Evolutionary conservation across 1,140 invertebrate genomes (phyloP), one percentile per base, ranked within the genome.

Genomic region (Brachionus plicatilis): DNA sequence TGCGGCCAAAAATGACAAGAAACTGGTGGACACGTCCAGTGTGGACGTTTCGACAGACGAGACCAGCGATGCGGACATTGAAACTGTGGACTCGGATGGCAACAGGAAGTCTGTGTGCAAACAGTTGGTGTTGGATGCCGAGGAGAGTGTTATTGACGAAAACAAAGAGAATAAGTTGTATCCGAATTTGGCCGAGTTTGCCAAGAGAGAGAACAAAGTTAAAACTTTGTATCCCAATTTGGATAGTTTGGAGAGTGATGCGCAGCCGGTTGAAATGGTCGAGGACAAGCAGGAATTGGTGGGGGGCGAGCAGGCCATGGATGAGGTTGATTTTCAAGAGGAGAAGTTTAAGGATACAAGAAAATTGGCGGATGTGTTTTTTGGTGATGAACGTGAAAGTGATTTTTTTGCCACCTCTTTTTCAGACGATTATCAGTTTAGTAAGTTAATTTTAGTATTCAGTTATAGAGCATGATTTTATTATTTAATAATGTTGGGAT

Each of bases 31-130:
- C 3, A 60, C 56, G 17, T 82, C 79, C 1, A 82, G 37, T 68
- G n/a, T 82, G 33, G 79, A 82, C 2, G 17, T 82, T 24, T 82
- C 79, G 12, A 65, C 50, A 29, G 76, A 80, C 53, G 56, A 65
- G 3, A 80, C 47, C 1, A 80, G 56, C 11, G 76, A 80, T 29
- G 7, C 50, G 37, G 79, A 82, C 20, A 60, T 24, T 60, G 53
- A 60, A 8, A 60, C 53, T 60, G 79, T 37, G 4, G 79, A 45
- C n/a, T 53, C 20, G 37, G 65, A 68, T 12, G 43, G n/a, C 11
- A 27, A 27, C 24, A 76, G 50, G 53, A 50, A 50, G 24, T 50
- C 72, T 29, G 33, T 72, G 2, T 72, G 68, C 41, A 72, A 76
- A 29, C 43, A 47, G 2, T 27, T 76, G 43, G 41, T 76, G 2